Evolutionary conservation across 2,113 vertebrate species (phyloP), one percentile per base, ranked within the genome.

Genomic region (Erpornis zantholeuca): DNA sequence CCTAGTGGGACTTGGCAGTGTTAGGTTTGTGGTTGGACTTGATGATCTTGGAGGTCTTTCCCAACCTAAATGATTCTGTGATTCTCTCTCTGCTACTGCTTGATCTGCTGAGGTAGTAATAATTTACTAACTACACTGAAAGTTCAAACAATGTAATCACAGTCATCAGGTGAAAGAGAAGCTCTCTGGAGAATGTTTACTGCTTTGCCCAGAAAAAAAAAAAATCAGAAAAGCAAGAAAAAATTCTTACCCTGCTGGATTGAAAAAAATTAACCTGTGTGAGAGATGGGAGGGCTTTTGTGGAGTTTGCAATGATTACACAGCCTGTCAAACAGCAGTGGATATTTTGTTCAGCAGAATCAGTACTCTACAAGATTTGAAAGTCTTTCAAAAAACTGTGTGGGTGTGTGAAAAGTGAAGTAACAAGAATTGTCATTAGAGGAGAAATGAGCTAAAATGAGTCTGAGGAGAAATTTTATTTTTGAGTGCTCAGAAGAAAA

Each of bases 401-500:
- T 91, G 91, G 82, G 90, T 90, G 92, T 96, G 69, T 90, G 93
- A 93, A 66, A 93, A 90, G 45, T 89, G 66, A 91, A 91, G 88
- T 76, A 95, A 83, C 44, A 82, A 82, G 93, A 91, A 90, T 75
- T 91, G 47, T 80, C 6, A 17, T 64, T 81, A 92, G 69, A 84
- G 75, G 7, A 82, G 61, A 96, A 96, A 73, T 82, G 63, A 96
- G 44, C 47, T 91, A 92, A 93, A 96, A 71, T 96, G 75, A 95
- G 92, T 81, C 44, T 72, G 69, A 91, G 79, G 63, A 82, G 29
- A 90, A 86, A 90, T 95, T 92, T 96, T 92, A 92, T 73, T 95
- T 88, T 53, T 89, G 64, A 87, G 73, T 86, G 79, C 82, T 93
- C 87, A 36, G 88, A 85, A 94, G 84, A 95, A 88, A 93, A 94